Base-by-base conservation (phyloP, 2,113 vertebrate genomes). In the Aythya baeri region DNA sequence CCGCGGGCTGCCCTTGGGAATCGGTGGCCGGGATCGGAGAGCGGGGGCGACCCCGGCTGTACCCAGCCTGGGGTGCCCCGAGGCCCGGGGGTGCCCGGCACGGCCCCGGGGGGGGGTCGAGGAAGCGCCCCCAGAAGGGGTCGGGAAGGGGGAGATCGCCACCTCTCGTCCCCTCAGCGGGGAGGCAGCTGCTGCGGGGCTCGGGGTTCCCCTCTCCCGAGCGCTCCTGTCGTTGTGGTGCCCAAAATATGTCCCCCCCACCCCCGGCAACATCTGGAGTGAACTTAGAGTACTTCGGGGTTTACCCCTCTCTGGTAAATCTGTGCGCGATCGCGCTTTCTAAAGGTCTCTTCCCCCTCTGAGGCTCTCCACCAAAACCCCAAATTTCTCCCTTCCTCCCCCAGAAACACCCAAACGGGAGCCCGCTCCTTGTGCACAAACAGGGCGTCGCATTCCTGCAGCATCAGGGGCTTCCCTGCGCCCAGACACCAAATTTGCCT, bases 401-500 rank as follows among this genome's bases (percentile, higher is more conserved):
- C 21, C 25, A 46, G 38, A 65, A 79, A 23, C 26, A 16, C 0
- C 2, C 34, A 44, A 22, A 22, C 9, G 26, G 34, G 58, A 86
- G 29, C 38, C 49, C 6, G 0, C 14, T 86, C 55, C 36, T 36
- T 22, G 17, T 29, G 2, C 23, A 22, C 20, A 32, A 73, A 9
- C 27, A 8, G 27, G 38, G 17, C 32, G 21, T 79, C 0, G 0
- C 49, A 29, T 41, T 67, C 50, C 71, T 72, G 25, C 22, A 50
- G 49, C 46, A 20, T 22, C 9, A 1, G 3, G 22, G 9, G 63
- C 41, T 20, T 49, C 38, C 58, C 15, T 41, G 8, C 2, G 0
- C 67, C 78, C 70, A 25, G 14, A 25, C 29, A 31, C 44, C 63
- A 50, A 31, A n/a, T 55, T 41, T 71, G 27, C 52, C 70, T 82